A percentile compares a stretch with the other conserved stretches of the same genome.
Evolutionary conservation across 2,888 invertebrate genomes (phyloP).

Genomic region (Acanthopleura granulata): DNA sequence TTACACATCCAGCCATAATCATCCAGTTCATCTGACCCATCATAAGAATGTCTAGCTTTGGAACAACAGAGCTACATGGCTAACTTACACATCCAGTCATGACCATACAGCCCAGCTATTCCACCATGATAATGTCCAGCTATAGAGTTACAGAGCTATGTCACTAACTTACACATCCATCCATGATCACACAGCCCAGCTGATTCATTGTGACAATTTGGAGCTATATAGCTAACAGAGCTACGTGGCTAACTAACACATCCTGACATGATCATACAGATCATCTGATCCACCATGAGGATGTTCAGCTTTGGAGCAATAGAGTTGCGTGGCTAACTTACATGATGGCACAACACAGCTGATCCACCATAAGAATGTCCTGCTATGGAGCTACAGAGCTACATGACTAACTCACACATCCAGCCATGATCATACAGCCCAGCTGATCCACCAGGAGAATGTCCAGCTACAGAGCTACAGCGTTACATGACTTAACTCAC

Average conservation of each 20-base stretch:
- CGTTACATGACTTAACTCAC: conserved; percentile 51
- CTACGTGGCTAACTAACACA: conserved; percentile 60
- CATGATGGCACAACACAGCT: conserved; percentile 67
- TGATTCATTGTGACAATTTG: conserved; percentile 97
- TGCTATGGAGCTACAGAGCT: background rate
- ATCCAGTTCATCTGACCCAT: conserved; percentile 98
- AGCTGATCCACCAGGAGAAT: conserved; percentile 93
- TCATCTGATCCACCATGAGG: conserved; percentile 96
- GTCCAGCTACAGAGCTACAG: conserved; percentile 75
- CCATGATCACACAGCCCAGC: conserved; percentile 97
- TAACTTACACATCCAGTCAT: conserved; percentile 78
- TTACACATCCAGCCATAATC: conserved; percentile 93
- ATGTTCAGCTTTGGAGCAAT: conserved; percentile 79
- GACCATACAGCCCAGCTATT: conserved; percentile 97
- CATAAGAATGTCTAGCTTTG: conserved; percentile 90
- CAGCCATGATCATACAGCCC: conserved; percentile 74
- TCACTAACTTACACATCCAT: conserved; percentile 72
- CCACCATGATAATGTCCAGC: conserved; percentile 93
- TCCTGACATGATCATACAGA: conserved; percentile 94
- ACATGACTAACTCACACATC: conserved; percentile 63
- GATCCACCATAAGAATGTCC: background rate
- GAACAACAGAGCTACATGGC: conserved; percentile 70
- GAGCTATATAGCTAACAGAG: conserved; percentile 71
- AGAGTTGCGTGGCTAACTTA: conserved; percentile 44
- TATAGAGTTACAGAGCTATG: background rate